Evolutionary conservation across 2,888 invertebrate species (phyloP).

Genomic region (Macrosoma leucophasiata): DNA sequence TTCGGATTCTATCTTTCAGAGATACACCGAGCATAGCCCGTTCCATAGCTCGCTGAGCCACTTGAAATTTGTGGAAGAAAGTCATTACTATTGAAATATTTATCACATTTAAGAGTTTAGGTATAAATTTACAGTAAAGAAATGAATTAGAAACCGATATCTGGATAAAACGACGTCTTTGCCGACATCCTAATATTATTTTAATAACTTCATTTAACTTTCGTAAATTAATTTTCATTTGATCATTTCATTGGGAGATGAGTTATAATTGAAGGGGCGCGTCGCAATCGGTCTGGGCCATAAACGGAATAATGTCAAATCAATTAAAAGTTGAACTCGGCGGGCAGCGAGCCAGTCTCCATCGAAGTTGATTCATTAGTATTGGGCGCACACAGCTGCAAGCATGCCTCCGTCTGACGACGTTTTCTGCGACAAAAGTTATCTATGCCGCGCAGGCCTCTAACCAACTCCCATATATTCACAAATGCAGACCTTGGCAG

Average conservation of each 20-base stretch:
- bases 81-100: too few relatives aligned
- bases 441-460: constrained; percentile 17
- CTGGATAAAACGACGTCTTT: constrained; percentile 34
- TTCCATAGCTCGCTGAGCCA: too few relatives aligned
- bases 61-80: too few relatives aligned
- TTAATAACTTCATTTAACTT: constrained; percentile 64
- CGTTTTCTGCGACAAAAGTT: constrained; percentile 17
- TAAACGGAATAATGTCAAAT: constrained; percentile 71
- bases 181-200: constrained; percentile 30
- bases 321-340: constrained; percentile 69
- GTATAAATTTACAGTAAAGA: too few relatives aligned
- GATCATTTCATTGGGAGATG: constrained; percentile 63
- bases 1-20: too few relatives aligned
- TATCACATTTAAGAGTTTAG: too few relatives aligned
- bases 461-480: constrained; percentile 12
- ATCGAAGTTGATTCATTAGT: constrained; percentile 63
- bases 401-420: too few relatives aligned
- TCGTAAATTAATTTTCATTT: constrained; percentile 67
- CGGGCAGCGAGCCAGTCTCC: constrained; percentile 42
- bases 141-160: too few relatives aligned
- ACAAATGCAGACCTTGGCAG: constrained; percentile 16
- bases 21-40: too few relatives aligned
- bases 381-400: constrained; percentile 37
- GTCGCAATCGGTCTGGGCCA: constrained; percentile 53
- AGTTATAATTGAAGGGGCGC: constrained; percentile 66